phyloP scores from a whole-genome alignment of 2,797 vertebrate species.

The Chaenodraco wilsoni region DNA sequence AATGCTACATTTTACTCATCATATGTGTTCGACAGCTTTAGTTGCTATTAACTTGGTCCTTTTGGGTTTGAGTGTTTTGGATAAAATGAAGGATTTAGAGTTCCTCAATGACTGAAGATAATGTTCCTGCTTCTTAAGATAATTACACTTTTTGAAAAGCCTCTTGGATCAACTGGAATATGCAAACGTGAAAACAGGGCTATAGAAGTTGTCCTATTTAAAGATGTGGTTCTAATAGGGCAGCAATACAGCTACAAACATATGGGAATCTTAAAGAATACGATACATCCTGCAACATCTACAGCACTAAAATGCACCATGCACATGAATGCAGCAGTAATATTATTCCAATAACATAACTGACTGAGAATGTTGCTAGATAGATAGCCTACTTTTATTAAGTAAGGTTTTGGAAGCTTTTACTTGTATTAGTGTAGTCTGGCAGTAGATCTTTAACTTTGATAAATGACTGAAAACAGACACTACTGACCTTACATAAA shows the following conservation, averaged over 20 bases:
- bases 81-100: background rate
- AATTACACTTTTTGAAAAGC: background rate
- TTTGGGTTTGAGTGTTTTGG: background rate
- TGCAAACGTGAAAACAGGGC: background rate
- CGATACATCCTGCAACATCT: no score
- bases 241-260: background rate
- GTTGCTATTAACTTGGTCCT: background rate
- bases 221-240: no score
- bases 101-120: background rate
- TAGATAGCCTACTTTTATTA: background rate
- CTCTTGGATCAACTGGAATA: background rate
- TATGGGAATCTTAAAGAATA: background rate
- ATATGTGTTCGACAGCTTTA: background rate
- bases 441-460: background rate
- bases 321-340: no score
- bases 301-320: no score
- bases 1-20: no score
- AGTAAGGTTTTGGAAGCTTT: background rate
- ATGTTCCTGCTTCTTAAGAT: background rate
- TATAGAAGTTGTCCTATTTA: no score
- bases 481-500: background rate
- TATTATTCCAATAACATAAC: background rate
- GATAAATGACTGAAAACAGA: background rate
- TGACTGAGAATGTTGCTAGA: background rate
- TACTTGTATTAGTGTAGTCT: background rate